Percentiles rank a stretch among this genome's conserved stretches.
Conservation (phyloP, 2,888 invertebrate species). For the Ophion ventricosus region DNA sequence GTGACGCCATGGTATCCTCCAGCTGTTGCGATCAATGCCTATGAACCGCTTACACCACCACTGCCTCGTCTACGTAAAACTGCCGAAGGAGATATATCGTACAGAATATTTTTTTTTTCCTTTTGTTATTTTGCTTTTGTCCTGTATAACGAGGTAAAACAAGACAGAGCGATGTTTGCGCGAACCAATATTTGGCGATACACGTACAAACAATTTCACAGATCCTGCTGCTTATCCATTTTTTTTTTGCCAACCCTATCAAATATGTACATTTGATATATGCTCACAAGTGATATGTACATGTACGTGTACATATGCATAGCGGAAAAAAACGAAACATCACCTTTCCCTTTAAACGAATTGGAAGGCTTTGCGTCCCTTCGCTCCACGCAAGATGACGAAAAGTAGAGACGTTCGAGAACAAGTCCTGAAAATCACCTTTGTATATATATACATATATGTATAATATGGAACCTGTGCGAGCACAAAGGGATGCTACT, state of each 20-base stretch:
- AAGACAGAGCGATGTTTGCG: slow-evolving; percentile 17
- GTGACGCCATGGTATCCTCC: slow-evolving; percentile 33
- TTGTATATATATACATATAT: slow-evolving; percentile 4
- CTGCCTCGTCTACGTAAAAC: slow-evolving; percentile 6
- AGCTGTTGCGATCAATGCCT: slow-evolving; percentile 19
- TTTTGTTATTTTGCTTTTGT: neutral
- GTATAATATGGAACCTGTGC: neutral
- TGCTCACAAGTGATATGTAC: neutral
- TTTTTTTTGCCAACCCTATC: slow-evolving; percentile 3
- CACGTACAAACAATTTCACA: slow-evolving; percentile 65
- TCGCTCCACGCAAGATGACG: slow-evolving; percentile 4
- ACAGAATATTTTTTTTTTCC: slow-evolving; percentile 4
- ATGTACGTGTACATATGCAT: slow-evolving; percentile 5
- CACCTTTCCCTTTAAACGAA: slow-evolving; percentile 40
- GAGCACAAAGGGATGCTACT: slow-evolving; percentile 34
- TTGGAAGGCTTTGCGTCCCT: slow-evolving; percentile 49
- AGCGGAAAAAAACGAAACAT: slow-evolving; percentile 15
- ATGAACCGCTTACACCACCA: slow-evolving; percentile 35
- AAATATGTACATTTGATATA: neutral
- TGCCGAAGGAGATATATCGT: slow-evolving; percentile 1
- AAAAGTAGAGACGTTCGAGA: neutral
- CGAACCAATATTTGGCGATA: slow-evolving; percentile 68
- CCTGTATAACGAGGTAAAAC: slow-evolving; percentile 9
- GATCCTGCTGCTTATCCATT: slow-evolving; percentile 64
- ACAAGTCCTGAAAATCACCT: slow-evolving; percentile 9